Evolutionary conservation across 2,888 invertebrate species (phyloP).

Genomic region (Synergus japonicus): DNA sequence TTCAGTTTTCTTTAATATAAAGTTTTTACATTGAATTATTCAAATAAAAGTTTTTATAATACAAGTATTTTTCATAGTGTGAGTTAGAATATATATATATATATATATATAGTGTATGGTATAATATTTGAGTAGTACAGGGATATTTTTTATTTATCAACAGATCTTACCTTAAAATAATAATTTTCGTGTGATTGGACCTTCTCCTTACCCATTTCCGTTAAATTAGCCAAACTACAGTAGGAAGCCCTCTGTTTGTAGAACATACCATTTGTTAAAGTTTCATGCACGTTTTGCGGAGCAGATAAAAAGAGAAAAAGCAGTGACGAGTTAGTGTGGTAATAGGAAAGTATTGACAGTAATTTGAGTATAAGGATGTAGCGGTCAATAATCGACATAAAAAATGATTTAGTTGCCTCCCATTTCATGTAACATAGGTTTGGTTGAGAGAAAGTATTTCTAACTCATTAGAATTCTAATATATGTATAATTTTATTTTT

Average conservation of each 20-base stretch:
- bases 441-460: constrained; percentile 13
- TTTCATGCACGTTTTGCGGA: constrained; percentile 65
- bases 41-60: too few relatives aligned
- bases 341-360: constrained; percentile 25
- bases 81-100: not conserved
- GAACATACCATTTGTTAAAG: constrained; percentile 46
- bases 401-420: constrained; percentile 10
- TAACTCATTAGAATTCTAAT: not conserved
- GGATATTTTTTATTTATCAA: not conserved
- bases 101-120: not conserved
- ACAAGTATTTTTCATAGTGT: too few relatives aligned
- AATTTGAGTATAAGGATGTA: constrained; percentile 41
- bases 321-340: constrained; percentile 48
- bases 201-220: constrained; percentile 64
- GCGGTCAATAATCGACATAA: constrained; percentile 40
- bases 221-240: constrained; percentile 75
- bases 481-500: not conserved
- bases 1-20: too few relatives aligned
- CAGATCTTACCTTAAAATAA: constrained; percentile 24
- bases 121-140: not conserved
- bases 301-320: constrained; percentile 60
- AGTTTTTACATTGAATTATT: too few relatives aligned
- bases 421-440: constrained; percentile 20
- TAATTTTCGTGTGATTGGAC: constrained; percentile 33
- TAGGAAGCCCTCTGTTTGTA: constrained; percentile 73